A percentile compares a stretch with the other conserved stretches of the same genome.
Evolutionary conservation across 2,888 invertebrate genomes (phyloP).

Genomic region (Hybos culiciformis): DNA sequence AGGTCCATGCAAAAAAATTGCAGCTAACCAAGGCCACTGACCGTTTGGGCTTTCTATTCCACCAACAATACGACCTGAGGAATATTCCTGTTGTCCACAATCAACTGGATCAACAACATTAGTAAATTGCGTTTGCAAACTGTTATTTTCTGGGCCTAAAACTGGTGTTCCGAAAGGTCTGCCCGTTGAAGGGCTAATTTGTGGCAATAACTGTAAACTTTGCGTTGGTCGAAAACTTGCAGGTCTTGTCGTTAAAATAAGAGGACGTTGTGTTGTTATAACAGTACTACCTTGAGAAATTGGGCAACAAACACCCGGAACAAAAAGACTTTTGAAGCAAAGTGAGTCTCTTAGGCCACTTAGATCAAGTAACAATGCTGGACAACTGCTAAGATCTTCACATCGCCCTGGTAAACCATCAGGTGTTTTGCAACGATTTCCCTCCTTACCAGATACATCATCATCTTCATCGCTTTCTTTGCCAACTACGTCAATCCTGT

Average conservation of each 20-base stretch:
- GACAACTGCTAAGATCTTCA: slow-evolving; percentile 78
- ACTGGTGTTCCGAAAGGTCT: slow-evolving; percentile 38
- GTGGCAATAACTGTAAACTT: slow-evolving; percentile 27
- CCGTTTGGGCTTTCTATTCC: slow-evolving; percentile 74
- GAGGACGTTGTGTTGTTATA: slow-evolving; percentile 28
- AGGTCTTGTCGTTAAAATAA: slow-evolving; percentile 25
- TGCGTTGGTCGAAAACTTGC: slow-evolving; percentile 23
- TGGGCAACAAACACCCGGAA: slow-evolving; percentile 87
- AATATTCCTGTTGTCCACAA: slow-evolving; percentile 70
- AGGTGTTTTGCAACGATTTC: slow-evolving; percentile 64
- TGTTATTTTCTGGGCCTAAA: slow-evolving; percentile 22
- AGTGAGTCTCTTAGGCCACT: slow-evolving; percentile 70
- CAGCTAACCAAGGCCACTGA: slow-evolving; percentile 94
- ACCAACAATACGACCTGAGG: slow-evolving; percentile 79
- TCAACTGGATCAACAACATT: slow-evolving; percentile 39
- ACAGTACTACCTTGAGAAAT: slow-evolving; percentile 32
- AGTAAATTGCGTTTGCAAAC: slow-evolving; percentile 16
- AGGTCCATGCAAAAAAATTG: slow-evolving; percentile 77
- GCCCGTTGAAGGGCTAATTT: slow-evolving; percentile 34
- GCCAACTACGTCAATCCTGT: not conserved
- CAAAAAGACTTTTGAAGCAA: slow-evolving; percentile 81
- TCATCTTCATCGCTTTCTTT: slow-evolving; percentile 13
- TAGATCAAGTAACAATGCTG: slow-evolving; percentile 67
- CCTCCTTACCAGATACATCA: slow-evolving; percentile 37
- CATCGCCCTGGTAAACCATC: slow-evolving; percentile 68